Percentiles rank a stretch among this genome's conserved stretches.
Conservation (phyloP, 2,888 invertebrate genomes). For the Ommatoiulus sabulosus region DNA sequence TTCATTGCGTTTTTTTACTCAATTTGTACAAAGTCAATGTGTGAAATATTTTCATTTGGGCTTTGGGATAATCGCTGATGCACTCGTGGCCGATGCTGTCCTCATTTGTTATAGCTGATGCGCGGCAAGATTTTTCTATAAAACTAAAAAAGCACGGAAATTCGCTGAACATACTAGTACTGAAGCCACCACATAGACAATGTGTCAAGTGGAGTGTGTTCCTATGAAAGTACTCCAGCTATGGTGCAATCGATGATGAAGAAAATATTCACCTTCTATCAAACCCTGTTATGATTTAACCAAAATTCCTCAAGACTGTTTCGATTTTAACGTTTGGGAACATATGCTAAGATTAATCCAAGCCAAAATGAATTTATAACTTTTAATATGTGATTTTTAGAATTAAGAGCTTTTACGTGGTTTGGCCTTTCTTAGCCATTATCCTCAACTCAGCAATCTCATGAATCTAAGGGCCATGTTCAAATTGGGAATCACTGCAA, state of each 20-base stretch:
- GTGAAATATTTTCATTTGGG: slow-evolving; percentile 34
- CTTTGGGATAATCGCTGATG: slow-evolving; percentile 25
- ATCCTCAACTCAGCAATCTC: background rate
- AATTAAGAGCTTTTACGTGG: background rate
- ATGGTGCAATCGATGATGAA: slow-evolving; percentile 11
- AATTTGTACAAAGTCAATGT: slow-evolving; percentile 15
- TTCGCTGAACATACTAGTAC: background rate
- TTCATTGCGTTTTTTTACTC: slow-evolving; percentile 47
- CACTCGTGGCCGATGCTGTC: slow-evolving; percentile 20
- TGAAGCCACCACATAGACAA: background rate
- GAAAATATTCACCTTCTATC: slow-evolving; percentile 28
- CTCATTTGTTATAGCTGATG: slow-evolving; percentile 28
- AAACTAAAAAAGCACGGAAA: slow-evolving; percentile 29
- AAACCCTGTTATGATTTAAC: background rate
- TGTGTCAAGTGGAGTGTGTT: background rate
- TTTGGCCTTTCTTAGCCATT: background rate
- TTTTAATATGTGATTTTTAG: background rate
- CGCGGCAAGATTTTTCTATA: slow-evolving; percentile 11
- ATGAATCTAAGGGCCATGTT: background rate
- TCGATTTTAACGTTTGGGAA: background rate
- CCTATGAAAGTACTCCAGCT: slow-evolving; percentile 34
- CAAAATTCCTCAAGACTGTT: background rate
- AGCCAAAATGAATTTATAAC: slow-evolving; percentile 24
- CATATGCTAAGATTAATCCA: slow-evolving; percentile 26
- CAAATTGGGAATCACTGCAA: background rate